These are phyloP conservation scores for Monochamus alternatus DNA, from an alignment of 2,888 invertebrate species.

Conservation along the genomic window DNA sequence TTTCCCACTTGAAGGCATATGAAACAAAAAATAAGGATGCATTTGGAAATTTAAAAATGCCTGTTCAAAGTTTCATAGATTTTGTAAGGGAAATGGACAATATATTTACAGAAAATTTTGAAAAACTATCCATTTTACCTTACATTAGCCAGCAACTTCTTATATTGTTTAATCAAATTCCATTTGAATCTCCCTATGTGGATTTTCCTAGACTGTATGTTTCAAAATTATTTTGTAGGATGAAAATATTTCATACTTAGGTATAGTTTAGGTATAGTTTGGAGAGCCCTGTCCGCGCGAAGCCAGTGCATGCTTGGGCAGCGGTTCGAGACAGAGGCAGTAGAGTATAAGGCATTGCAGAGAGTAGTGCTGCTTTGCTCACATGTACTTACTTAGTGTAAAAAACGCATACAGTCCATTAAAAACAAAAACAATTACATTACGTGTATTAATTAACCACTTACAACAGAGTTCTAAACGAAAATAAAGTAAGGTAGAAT, in stretches of 20 bases:
- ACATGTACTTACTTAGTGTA: too few species aligned
- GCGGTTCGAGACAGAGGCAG: too few species aligned
- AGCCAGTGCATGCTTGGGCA: too few species aligned
- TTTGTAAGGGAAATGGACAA: slow-evolving; percentile 22
- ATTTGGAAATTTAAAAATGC: slow-evolving; percentile 19
- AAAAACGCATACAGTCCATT: too few species aligned
- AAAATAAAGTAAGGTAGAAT: too few species aligned
- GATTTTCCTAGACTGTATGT: background rate
- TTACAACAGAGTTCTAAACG: too few species aligned
- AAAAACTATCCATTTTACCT: slow-evolving; percentile 10
- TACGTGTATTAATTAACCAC: too few species aligned
- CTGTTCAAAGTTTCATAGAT: slow-evolving; percentile 19
- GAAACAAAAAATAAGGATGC: slow-evolving; percentile 11
- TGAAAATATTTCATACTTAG: slow-evolving; percentile 9
- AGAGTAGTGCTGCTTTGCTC: too few species aligned
- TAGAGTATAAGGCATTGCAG: too few species aligned
- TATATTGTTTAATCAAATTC: slow-evolving; percentile 10
- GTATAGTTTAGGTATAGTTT: too few species aligned
- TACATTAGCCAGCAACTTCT: slow-evolving; percentile 11
- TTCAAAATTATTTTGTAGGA: slow-evolving; percentile 7
- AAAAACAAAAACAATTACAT: too few species aligned
- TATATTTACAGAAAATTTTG: slow-evolving; percentile 20
- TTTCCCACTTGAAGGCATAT: slow-evolving; percentile 22
- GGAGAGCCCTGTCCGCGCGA: too few species aligned
- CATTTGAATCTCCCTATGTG: background rate